Conservation (phyloP, 2,888 invertebrate species). For the Pristionchus japonicus region DNA sequence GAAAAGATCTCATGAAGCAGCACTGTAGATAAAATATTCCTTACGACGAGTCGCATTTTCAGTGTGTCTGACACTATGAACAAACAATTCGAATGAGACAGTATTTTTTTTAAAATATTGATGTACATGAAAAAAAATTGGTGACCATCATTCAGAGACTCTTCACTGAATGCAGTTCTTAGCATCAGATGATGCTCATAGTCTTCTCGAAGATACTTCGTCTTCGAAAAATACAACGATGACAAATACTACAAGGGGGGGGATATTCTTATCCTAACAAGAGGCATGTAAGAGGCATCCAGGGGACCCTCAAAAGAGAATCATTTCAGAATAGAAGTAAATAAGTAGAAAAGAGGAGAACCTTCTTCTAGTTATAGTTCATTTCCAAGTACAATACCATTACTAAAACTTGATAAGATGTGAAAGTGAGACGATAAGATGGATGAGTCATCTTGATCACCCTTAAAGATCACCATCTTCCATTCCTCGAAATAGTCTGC, state of each 20-base stretch:
- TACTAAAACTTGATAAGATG: background rate
- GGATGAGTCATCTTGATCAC: background rate
- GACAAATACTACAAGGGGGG: background rate
- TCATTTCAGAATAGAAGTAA: too few relatives aligned
- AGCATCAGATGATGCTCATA: conserved; percentile 1
- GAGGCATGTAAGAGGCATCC: too few relatives aligned
- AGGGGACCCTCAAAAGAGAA: too few relatives aligned
- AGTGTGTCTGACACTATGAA: too few relatives aligned
- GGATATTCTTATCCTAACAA: too few relatives aligned
- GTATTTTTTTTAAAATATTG: too few relatives aligned
- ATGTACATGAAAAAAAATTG: too few relatives aligned
- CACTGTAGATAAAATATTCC: background rate
- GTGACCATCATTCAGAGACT: background rate
- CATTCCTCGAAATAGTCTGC: background rate
- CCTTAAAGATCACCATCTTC: background rate
- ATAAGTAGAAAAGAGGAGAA: too few relatives aligned
- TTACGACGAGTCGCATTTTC: background rate
- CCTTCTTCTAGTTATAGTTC: too few relatives aligned
- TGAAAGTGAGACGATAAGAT: background rate
- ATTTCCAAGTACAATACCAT: too few relatives aligned
- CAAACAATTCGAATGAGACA: too few relatives aligned
- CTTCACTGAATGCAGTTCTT: conserved; percentile 10
- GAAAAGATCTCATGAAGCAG: background rate
- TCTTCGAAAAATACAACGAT: background rate
- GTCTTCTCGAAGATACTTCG: conserved; percentile 7